A percentile compares a stretch with the other conserved stretches of the same genome.
phyloP scores from a whole-genome alignment of 1,140 invertebrate genomes.

The Pseudomyrmex pallidus region DNA sequence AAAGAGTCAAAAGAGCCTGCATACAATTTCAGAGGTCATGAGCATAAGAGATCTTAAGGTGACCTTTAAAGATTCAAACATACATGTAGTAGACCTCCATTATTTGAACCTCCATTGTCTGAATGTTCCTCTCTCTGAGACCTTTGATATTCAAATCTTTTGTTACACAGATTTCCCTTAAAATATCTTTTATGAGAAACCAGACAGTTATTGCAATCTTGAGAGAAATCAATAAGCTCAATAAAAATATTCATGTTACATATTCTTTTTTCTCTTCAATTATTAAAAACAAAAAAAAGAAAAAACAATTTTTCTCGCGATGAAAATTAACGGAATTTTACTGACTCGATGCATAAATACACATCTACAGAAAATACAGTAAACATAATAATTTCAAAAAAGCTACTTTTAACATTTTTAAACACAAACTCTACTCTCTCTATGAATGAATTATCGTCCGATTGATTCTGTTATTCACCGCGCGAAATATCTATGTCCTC shows the following conservation, averaged over 20 bases:
- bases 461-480: background rate
- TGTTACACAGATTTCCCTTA: background rate
- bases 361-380: background rate
- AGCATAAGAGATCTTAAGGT: background rate
- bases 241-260: too few species aligned
- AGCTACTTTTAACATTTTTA: background rate
- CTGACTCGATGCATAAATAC: background rate
- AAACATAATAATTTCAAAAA: background rate
- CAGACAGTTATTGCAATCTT: too few species aligned
- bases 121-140: slow-evolving; percentile 16
- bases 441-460: background rate
- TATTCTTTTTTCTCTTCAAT: too few species aligned
- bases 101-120: slow-evolving; percentile 7
- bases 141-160: slow-evolving; percentile 12
- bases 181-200: background rate
- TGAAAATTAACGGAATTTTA: too few species aligned
- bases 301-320: too few species aligned
- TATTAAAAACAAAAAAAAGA: too few species aligned
- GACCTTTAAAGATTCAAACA: background rate
- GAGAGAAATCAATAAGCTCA: too few species aligned
- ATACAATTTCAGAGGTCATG: background rate
- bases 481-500: background rate
- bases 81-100: background rate
- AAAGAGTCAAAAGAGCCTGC: background rate
- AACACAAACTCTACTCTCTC: background rate